Base-by-base conservation (phyloP, 2,888 invertebrate species). In the Amiota communis region DNA sequence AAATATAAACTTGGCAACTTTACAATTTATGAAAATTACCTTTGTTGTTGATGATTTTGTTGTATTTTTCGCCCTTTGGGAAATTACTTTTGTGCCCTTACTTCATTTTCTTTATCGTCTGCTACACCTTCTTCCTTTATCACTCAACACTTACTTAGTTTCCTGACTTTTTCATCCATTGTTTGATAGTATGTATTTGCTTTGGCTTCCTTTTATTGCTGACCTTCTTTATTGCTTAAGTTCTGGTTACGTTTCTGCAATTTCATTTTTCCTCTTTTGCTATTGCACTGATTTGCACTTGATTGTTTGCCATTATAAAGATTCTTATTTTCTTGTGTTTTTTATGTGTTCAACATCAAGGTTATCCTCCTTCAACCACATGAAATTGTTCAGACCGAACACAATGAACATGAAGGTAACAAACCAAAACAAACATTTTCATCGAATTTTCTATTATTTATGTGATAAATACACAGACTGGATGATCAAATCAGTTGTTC, bases 21-120 rank as follows among this genome's bases (percentile, higher is more conserved):
- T 71, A 74, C 77, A 76, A 79, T 78, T 77, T 82, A 79, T 79
- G 78, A 76, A 78, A 78, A 79, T 81, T 81, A 78, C 76, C 74
- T 78, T 63, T 47, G 15, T 70, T 70, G 49, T 71, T 63, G 51
- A 59, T 63, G 53, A 12, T 71, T 46, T 71, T 64, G 51, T 71
- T 56, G 47, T 57, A 13, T 36, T 47, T 17, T 36, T 70, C 17
- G 48, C 17, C 48, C 61, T 13, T 61, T 59, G 57, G 69, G 69
- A 57, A 70, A 59, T 59, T 71, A 23, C 63, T 13, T 63, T 63
- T 13, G 8, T 13, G 1, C n/a, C 15, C 53, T 8, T 53, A n/a
- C 53, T 13, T 1, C 53, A 2, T 15, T 9, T 47, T 63, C 15
- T 63, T 63, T 63, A 8, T 20, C n/a, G 46, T 63, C 1, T 63